Evolutionary conservation across 1,140 invertebrate species (phyloP).

Genomic region (Helicoverpa zea): DNA sequence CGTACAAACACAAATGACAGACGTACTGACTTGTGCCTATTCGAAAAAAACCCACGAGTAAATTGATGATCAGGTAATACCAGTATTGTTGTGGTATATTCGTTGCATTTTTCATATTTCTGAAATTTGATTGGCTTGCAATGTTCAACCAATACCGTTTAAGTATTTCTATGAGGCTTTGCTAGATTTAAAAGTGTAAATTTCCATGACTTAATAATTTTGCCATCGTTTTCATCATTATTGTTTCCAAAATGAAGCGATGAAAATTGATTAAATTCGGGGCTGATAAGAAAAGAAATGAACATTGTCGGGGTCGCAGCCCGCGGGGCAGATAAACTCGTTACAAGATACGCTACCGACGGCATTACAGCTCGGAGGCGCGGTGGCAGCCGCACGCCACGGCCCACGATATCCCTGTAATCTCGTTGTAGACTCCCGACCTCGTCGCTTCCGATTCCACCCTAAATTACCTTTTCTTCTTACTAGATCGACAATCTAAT

Average conservation of each 20-base stretch:
- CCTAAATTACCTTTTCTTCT: constrained; percentile 76
- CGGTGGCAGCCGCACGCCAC: constrained; percentile 65
- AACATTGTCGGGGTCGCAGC: constrained; percentile 69
- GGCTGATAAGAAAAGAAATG: constrained; percentile 74
- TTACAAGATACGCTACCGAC: constrained; percentile 79
- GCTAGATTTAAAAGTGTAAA: no score
- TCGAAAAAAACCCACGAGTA: not conserved
- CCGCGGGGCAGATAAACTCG: constrained; percentile 86
- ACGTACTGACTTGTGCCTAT: constrained; percentile 2
- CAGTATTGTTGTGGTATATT: not conserved
- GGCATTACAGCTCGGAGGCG: constrained; percentile 46
- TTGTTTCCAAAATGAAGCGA: constrained; percentile 33
- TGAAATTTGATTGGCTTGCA: no score
- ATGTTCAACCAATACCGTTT: no score
- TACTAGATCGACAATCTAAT: constrained; percentile 80
- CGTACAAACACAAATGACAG: constrained; percentile 33
- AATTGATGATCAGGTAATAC: no score
- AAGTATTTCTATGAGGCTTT: no score
- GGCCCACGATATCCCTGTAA: constrained; percentile 77
- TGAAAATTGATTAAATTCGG: constrained; percentile 76
- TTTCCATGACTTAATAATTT: not conserved
- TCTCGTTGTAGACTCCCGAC: constrained; percentile 81
- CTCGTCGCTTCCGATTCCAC: constrained; percentile 76
- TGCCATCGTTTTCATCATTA: not conserved
- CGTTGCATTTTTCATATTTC: no score